Conservation (phyloP, 1,140 invertebrate species). For the Halictus rubicundus region DNA sequence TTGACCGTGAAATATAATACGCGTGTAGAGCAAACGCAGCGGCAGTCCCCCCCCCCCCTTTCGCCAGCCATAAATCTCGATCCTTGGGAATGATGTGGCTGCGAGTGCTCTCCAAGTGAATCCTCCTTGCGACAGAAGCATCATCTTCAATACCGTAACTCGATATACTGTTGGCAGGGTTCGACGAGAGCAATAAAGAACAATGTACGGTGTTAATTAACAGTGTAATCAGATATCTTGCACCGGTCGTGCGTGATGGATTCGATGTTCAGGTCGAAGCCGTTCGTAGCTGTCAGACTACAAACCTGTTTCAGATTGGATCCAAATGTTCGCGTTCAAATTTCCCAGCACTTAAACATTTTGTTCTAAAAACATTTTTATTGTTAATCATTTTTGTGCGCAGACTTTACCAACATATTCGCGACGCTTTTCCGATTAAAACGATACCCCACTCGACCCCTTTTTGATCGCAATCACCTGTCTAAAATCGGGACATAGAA, state of each 20-base stretch:
- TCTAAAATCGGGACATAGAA: too few species aligned
- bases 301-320: not conserved
- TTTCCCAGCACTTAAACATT: too few species aligned
- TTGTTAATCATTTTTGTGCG: too few species aligned
- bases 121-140: slow-evolving; percentile 9
- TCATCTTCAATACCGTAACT: slow-evolving; percentile 15
- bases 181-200: slow-evolving; percentile 32
- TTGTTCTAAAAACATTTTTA: too few species aligned
- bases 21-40: slow-evolving; percentile 8
- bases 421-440: too few species aligned
- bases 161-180: slow-evolving; percentile 8
- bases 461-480: too few species aligned
- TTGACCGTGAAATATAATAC: slow-evolving; percentile 53
- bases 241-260: too few species aligned
- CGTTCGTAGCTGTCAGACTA: not conserved
- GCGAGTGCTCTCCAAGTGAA: slow-evolving; percentile 20
- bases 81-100: not conserved
- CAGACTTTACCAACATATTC: too few species aligned
- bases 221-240: slow-evolving; percentile 25
- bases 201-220: slow-evolving; percentile 44
- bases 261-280: not conserved
- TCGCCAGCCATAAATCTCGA: slow-evolving; percentile 36
- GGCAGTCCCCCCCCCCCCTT: slow-evolving; percentile 2
- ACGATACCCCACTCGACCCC: too few species aligned
- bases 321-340: too few species aligned